Conservation (phyloP, 2,113 vertebrate species). For the Gyps fulvus region DNA sequence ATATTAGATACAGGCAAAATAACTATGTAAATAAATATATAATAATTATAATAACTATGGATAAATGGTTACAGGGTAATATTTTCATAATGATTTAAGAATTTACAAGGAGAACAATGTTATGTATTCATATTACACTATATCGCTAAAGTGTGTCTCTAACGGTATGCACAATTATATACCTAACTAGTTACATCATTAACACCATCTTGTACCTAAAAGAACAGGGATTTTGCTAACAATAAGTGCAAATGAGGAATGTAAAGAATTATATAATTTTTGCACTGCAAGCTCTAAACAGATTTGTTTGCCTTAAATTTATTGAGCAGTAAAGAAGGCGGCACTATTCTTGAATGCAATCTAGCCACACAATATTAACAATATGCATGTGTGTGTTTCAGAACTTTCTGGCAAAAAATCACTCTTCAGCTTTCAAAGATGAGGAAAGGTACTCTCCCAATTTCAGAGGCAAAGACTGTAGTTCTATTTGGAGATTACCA, state of each 20-base stretch:
- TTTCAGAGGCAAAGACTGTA: not conserved
- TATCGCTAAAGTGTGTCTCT: not conserved
- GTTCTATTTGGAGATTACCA: fast-evolving
- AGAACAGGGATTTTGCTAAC: not conserved
- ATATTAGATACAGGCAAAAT: not conserved
- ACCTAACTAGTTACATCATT: not conserved
- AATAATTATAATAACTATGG: not conserved
- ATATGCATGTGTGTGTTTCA: not conserved
- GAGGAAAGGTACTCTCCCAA: not conserved
- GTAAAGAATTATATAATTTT: not conserved
- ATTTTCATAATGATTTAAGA: not conserved
- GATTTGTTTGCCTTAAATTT: not conserved
- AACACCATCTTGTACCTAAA: not conserved
- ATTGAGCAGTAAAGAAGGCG: not conserved
- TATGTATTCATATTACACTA: not conserved
- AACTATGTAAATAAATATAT: not conserved
- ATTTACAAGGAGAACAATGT: not conserved
- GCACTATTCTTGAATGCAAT: not conserved
- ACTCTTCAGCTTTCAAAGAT: not conserved
- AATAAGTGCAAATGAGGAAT: not conserved
- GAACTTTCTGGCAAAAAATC: not conserved
- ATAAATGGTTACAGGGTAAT: not conserved
- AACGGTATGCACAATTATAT: not conserved
- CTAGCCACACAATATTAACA: not conserved
- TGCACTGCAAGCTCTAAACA: not conserved